These are phyloP conservation scores for Adelphocoris suturalis DNA, from an alignment of 2,888 invertebrate species.

Conservation along the genomic window DNA sequence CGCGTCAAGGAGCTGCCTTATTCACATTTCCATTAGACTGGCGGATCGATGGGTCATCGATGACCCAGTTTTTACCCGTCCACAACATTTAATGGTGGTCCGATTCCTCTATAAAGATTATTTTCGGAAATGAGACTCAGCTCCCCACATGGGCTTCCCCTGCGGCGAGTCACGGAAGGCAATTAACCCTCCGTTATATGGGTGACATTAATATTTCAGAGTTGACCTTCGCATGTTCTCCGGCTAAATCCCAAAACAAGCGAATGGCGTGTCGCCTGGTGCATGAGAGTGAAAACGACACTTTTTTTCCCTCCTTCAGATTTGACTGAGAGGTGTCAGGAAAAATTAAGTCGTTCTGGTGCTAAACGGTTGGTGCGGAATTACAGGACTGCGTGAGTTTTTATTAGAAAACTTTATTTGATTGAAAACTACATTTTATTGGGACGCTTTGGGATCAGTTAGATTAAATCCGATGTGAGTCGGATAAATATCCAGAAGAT, in stretches of 20 bases:
- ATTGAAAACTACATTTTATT: too few relatives aligned
- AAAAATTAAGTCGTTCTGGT: too few relatives aligned
- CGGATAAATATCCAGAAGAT: too few relatives aligned
- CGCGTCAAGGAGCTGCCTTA: too few relatives aligned
- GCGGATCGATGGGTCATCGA: neutral
- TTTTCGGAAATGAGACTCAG: neutral
- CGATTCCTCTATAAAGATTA: neutral
- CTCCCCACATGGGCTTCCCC: neutral
- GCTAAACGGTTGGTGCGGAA: too few relatives aligned
- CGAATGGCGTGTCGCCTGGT: neutral
- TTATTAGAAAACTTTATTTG: too few relatives aligned
- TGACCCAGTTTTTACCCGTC: neutral
- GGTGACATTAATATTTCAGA: constrained; percentile 2
- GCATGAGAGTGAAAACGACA: neutral
- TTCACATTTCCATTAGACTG: neutral
- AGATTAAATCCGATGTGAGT: too few relatives aligned
- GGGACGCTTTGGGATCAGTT: too few relatives aligned
- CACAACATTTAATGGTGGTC: neutral
- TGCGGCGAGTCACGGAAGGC: neutral
- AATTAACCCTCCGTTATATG: constrained; percentile 2
- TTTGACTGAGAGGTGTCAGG: neutral
- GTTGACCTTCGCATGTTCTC: constrained; percentile 37
- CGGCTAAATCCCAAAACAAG: neutral
- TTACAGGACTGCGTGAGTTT: too few relatives aligned
- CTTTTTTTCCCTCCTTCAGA: neutral